Base-by-base conservation (phyloP, 2,888 invertebrate species). In the Chymomyza fuscimana region DNA sequence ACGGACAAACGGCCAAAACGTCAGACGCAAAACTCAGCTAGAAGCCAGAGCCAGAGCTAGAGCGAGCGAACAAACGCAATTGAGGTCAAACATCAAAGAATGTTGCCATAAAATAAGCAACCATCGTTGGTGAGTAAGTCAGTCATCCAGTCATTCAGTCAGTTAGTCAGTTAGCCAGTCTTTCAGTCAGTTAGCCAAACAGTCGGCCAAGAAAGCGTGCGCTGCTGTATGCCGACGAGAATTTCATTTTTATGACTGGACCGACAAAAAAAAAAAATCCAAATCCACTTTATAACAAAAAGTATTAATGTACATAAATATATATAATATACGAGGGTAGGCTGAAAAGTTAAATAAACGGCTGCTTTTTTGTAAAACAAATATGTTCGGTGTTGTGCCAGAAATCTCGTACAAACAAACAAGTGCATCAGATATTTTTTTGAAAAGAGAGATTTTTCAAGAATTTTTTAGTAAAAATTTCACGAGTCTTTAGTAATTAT, bases 51-150 rank as follows among this genome's bases (percentile, higher is more conserved):
- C 25, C 25, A 25, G 32, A 32, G 59, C n/a, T 60, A 56, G 60
- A 32, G 60, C 32, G 16, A 77, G 86, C 86, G 74, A 77, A 78
- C 87, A 86, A 88, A 87, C 86, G 87, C 89, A 89, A 88, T 88
- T 89, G 89, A 89, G 88, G 88, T 89, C 86, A 88, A 74, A 83
- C 86, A 86, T 87, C 85, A 82, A 84, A 86, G 88, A 86, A 86
- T 86, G 86, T 88, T 87, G 88, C 88, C 88, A 86, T 88, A 88
- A 86, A 88, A 81, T 85, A 81, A 86, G 87, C 78, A 81, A 87
- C 72, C 81, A 67, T 2, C 62, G 52, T 9, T 32, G 61, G 19
- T 54, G 16, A 64, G 61, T 56, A 25, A 36, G 68, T 54, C 73
- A 73, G 72, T 54, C 72, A 9, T 63, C 52, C 63, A 59, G 16